Base-by-base conservation (phyloP, 2,888 invertebrate genomes). In the Anoplius nigerrimus region DNA sequence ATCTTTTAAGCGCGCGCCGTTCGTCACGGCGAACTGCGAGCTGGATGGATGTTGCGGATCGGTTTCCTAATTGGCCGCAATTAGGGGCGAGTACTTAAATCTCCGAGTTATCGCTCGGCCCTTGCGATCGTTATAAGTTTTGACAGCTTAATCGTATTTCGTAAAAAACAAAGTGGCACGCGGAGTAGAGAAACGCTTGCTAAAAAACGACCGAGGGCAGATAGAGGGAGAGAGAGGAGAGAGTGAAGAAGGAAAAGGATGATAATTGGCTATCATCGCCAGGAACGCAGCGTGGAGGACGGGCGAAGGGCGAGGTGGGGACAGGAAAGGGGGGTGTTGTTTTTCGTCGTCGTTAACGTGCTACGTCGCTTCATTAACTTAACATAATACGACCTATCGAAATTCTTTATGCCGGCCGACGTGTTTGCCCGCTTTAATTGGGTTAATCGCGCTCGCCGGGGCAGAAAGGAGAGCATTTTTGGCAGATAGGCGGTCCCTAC, bases 21-120 rank as follows among this genome's bases (percentile, higher is more conserved):
- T 34, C 34, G 34, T 34, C 34, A 2, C 34, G 34, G 8, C 34
- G 34, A 34, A 34, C 34, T n/a, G 52, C 43, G 21, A 51, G 20
- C 43, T 22, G 46, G n/a, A 48, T 27, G 46, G 48, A 58, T 62
- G 59, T 57, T 43, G 20, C 55, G 43, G 68, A 75, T 69, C 62
- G 56, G 34, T 53, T 43, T n/a, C 55, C 59, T 72, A 76, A 76
- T 76, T 75, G 73, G 48, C 43, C 43, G 67, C 57, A 72, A 76
- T 76, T 75, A 75, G 67, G 48, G 55, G 53, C 45, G 27, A 34
- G 55, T 48, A 61, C 61, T 76, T 54, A 62, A 72, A 67, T 67
- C 58, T 54, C 43, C 51, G 27, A 45, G 34, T 53, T 67, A 58
- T 62, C 66, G 16, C n/a, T 42, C n/a, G 51, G 66, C 24, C 24